Base-by-base conservation (phyloP, 2,888 invertebrate genomes). In the Agrotis puta region DNA sequence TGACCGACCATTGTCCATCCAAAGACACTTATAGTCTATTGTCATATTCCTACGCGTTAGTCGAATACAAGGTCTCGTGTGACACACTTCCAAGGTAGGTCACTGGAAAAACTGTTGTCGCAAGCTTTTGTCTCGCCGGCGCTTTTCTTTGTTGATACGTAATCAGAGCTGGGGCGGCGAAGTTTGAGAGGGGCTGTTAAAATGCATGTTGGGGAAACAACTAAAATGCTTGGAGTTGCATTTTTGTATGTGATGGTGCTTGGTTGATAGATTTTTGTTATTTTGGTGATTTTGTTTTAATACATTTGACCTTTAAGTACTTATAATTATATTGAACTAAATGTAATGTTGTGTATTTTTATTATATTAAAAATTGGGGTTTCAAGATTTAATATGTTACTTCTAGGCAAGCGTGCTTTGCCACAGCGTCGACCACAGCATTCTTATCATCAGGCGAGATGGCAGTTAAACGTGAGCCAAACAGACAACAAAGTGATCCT, bases 81-180 rank as follows among this genome's bases (percentile, higher is more conserved):
- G 84, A 74, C 78, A 79, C 74, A 74, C 73, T 85, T 85, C 47
- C 33, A 71, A 83, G 86, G 64, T 78, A 67, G 74, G 81, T 81
- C 68, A 64, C 67, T 81, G 59, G 69, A 83, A 85, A 81, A 85
- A 83, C 76, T 74, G 73, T 67, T 76, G 63, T 77, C 53, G 18
- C 57, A 63, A 64, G 53, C 81, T 77, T 82, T 84, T 82, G 81
- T 80, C 65, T 68, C 72, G 78, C 53, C 65, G 63, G 59, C 74
- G 65, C 50, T 82, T 71, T 3, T 0, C 73, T 79, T 79, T 85
- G 74, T 79, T 76, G 64, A 73, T 78, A 73, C 54, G 71, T 69
- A 71, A 74, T 75, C 78, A 71, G 69, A 56, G 65, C 72, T 51
- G 43, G 68, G 61, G 61, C 39, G 43, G 39, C 48, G 62, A 67